These are phyloP conservation scores for Drosophila sturtevanti DNA, from an alignment of 1,140 invertebrate species.

Conservation along the genomic window DNA sequence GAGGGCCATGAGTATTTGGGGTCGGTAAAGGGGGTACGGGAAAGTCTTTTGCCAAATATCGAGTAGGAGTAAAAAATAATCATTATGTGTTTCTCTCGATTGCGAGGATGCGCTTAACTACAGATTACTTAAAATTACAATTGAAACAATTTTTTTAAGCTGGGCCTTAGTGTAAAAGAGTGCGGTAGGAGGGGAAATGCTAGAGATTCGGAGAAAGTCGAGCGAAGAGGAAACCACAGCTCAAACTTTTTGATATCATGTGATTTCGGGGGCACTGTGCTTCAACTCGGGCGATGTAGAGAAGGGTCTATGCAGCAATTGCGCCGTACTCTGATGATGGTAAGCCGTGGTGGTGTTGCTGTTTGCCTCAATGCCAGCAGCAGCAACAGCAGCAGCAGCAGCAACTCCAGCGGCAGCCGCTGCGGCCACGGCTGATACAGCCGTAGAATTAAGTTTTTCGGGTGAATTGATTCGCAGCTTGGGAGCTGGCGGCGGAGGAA, in stretches of 20 bases:
- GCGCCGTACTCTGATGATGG: slow-evolving; percentile 77
- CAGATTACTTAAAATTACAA: slow-evolving; percentile 66
- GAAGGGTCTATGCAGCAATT: slow-evolving; percentile 84
- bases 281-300: slow-evolving; percentile 83
- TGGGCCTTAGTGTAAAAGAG: slow-evolving; percentile 62
- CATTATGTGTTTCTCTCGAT: background rate
- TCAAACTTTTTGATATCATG: slow-evolving; percentile 81
- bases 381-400: slow-evolving; percentile 16
- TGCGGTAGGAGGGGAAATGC: background rate
- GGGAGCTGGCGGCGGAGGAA: slow-evolving; percentile 72
- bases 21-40: slow-evolving; percentile 3
- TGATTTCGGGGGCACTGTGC: slow-evolving; percentile 83
- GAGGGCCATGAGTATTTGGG: slow-evolving; percentile 21
- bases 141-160: slow-evolving; percentile 76
- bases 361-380: slow-evolving; percentile 29
- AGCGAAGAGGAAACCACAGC: slow-evolving; percentile 12
- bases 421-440: slow-evolving; percentile 55
- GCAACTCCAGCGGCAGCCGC: slow-evolving; percentile 56
- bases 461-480: slow-evolving; percentile 84
- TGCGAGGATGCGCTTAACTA: slow-evolving; percentile 48
- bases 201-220: background rate
- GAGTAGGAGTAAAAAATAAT: slow-evolving; percentile 5
- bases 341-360: slow-evolving; percentile 22
- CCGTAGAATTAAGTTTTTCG: slow-evolving; percentile 80
- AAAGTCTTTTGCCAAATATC: slow-evolving; percentile 21